These are phyloP conservation scores for Salvelinus fontinalis DNA, from an alignment of 2,113 vertebrate genomes.

Conservation along the genomic window DNA sequence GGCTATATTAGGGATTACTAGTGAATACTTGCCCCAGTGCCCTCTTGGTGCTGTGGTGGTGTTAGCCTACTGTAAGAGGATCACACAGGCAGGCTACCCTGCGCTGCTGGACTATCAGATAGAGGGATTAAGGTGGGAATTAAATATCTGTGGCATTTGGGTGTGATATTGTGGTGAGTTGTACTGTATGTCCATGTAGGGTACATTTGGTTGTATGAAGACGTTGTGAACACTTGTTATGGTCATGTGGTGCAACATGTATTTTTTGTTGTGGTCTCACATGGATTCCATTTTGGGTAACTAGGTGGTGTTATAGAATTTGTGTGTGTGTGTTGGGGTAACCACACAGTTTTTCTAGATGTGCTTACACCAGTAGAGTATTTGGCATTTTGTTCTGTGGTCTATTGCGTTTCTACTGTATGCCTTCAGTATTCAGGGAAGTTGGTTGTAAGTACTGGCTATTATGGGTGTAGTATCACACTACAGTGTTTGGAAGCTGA, in stretches of 20 bases:
- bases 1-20: background rate
- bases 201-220: background rate
- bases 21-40: background rate
- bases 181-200: background rate
- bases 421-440: background rate
- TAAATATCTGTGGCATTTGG: background rate
- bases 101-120: background rate
- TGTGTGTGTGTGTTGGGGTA: too few relatives aligned
- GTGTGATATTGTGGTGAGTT: background rate
- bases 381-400: background rate
- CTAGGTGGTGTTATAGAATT: background rate
- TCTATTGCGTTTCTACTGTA: background rate
- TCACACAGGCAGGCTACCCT: background rate
- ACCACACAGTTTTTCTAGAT: background rate
- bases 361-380: background rate
- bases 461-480: too few relatives aligned
- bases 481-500: too few relatives aligned
- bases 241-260: background rate
- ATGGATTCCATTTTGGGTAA: background rate
- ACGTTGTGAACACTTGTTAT: background rate
- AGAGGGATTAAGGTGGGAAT: background rate
- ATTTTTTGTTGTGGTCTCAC: background rate
- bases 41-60: background rate
- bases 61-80: background rate
- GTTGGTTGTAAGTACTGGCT: too few relatives aligned